Percentiles rank a stretch among this genome's conserved stretches.
These are phyloP conservation scores for Hylomyscus alleni DNA, from an alignment of 2,797 vertebrate genomes.

Conservation along the genomic window DNA sequence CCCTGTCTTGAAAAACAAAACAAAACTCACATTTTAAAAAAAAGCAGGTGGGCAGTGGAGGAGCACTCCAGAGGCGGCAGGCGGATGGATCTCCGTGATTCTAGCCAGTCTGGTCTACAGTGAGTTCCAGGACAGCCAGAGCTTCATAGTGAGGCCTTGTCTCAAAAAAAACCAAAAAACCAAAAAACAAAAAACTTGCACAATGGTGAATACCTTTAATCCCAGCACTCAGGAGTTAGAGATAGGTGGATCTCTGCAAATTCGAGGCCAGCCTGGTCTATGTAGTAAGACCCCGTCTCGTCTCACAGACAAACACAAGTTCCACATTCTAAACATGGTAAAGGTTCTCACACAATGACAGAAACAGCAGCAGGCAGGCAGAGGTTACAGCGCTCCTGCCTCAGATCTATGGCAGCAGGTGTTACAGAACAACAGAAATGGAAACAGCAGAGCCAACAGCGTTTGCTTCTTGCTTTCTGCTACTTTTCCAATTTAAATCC, in stretches of 20 bases:
- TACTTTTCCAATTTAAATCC: conserved; percentile 64
- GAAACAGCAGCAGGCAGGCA: conserved; percentile 43
- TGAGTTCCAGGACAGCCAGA: not conserved
- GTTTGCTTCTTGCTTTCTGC: conserved; percentile 60
- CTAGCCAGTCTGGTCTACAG: not conserved
- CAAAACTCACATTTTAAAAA: not conserved
- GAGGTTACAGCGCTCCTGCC: conserved; percentile 15
- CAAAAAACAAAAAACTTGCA: not conserved
- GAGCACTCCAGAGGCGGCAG: not conserved
- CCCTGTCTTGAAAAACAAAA: not conserved
- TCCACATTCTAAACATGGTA: conserved; percentile 44
- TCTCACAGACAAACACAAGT: not conserved
- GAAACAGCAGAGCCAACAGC: conserved; percentile 26
- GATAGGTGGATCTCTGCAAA: not conserved
- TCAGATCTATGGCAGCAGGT: conserved; percentile 44
- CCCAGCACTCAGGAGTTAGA: not conserved
- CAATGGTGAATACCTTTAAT: not conserved
- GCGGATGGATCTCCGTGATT: not conserved
- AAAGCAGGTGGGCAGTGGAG: not conserved
- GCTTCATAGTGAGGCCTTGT: not conserved
- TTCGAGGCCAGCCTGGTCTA: not conserved
- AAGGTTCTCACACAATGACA: conserved; percentile 16
- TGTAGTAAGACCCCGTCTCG: not conserved
- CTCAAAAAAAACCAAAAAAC: not conserved
- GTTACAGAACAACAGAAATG: conserved; percentile 13